Base-by-base conservation (phyloP, 2,888 invertebrate species). In the Tribolium freemani region DNA sequence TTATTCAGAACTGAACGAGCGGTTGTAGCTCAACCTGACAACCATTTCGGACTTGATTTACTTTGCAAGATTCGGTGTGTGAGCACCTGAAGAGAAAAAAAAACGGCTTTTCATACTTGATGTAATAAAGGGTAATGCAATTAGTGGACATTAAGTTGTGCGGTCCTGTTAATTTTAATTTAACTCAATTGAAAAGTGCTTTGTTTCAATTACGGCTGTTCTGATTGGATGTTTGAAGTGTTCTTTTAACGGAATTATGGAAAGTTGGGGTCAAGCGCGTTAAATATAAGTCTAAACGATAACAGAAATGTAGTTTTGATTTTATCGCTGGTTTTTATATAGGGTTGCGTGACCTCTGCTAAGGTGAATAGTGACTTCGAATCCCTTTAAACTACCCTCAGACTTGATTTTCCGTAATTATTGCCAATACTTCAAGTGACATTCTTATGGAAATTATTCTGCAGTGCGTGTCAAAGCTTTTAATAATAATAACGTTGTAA, bases 341-440 rank as follows among this genome's bases (percentile, higher is more conserved):
- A n/a, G 8, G 13, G 16, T 58, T 50, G 58, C 69, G 69, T 69
- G 69, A 69, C 69, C 51, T 69, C 60, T 68, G n/a, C 69, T 44
- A 60, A 38, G 69, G 68, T 31, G 48, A 57, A 26, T 26, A 26
- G 26, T 26, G 26, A 3, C 44, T 57, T 51, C 3, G 44, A 48
- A 48, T 56, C 26, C 13, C 11, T 57, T 68, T 68, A 57, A 68
- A 57, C 44, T 48, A 31, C 10, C 56, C 56, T 5, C 13, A 30
- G 56, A 56, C 50, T 50, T 51, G 11, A 31, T 26, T 51, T 51
- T 26, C 20, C 20, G 11, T 60, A 60, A 60, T 60, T 60, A 60
- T 48, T 60, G 44, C 5, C 1, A 20, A 51, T 51, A 51, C 20
- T 20, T 51, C 3, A 10, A 54, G 9, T 16, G 38, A 31, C 67